Evolutionary conservation across 1,140 invertebrate species (phyloP).

Genomic region (Papilio helenus): DNA sequence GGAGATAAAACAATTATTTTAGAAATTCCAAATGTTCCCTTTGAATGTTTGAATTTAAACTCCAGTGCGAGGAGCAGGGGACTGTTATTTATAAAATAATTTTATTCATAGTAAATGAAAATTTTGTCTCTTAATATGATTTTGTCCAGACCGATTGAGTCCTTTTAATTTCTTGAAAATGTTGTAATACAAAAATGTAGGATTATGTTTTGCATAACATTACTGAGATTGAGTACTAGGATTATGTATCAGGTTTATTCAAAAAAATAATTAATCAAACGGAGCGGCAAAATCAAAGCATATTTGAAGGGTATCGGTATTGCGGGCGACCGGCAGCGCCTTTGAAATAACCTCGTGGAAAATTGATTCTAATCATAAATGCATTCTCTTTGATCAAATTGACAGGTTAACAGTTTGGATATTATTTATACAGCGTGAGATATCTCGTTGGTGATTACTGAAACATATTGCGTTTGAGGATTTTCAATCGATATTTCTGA

Average conservation of each 20-base stretch:
- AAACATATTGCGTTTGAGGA: neutral
- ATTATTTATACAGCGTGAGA: neutral
- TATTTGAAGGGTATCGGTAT: neutral
- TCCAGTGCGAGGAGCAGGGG: neutral
- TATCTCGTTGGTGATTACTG: neutral
- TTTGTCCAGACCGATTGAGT: too few relatives aligned
- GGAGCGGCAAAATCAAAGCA: neutral
- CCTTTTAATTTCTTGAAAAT: too few relatives aligned
- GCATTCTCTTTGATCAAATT: slow-evolving; percentile 7
- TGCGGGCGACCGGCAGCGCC: neutral
- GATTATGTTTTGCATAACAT: neutral
- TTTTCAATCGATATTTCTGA: neutral
- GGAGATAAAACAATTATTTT: slow-evolving; percentile 28
- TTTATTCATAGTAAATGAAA: neutral
- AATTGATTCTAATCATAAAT: slow-evolving; percentile 8
- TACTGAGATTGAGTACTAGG: neutral
- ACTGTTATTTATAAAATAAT: neutral
- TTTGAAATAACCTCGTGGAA: neutral
- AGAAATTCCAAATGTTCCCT: slow-evolving; percentile 10
- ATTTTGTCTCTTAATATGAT: too few relatives aligned
- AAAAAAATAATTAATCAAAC: neutral
- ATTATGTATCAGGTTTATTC: too few relatives aligned
- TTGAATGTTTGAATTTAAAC: neutral
- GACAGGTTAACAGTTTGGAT: neutral
- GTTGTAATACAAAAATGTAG: too few relatives aligned